Evolutionary conservation across 2,888 invertebrate genomes (phyloP), one percentile per base, ranked within the genome.

Genomic region (Halocaridina rubra): DNA sequence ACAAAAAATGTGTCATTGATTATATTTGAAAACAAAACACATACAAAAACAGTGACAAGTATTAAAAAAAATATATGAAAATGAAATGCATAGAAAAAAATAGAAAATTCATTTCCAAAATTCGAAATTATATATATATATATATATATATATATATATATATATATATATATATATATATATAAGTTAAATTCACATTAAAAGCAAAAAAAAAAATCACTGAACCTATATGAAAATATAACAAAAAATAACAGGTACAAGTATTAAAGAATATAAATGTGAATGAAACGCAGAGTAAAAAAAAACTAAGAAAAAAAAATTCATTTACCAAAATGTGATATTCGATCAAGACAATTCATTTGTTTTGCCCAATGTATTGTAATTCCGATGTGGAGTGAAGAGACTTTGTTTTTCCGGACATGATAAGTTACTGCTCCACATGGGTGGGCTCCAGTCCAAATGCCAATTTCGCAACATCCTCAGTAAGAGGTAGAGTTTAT

Each of bases 91-190:
- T 22, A 69, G 19, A 77, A 22, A 77, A 24, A 64, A 64, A 69
- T 77, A n/a, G n/a, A 61, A 30, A 77, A 64, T n/a, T 64, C 59
- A n/a, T n/a, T 75, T n/a, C 13, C 16, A 8, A 75, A n/a, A 75
- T 32, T n/a, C 46, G 46, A 46, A 75, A 46, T 46, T 75, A 75
- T 77, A 64, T 77, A 27, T 77, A 78, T 78, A 78, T 64, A 78
- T 78, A 78, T 78, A 78, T 78, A 78, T 78, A 78, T 78, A 78
- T 78, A 78, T 64, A 78, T 78, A 64, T 78, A 78, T 78, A 78
- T 78, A 64, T 64, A 75, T 75, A 75, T 75, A 75, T 75, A 75
- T 75, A 75, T 75, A 75, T 75, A 8, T 75, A 75, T 16, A 27
- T 29, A 16, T 16, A 27, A 13, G 13, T 27, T 72, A 13, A 29